Base-by-base conservation (phyloP, 2,113 vertebrate species). In the Chionis minor region DNA sequence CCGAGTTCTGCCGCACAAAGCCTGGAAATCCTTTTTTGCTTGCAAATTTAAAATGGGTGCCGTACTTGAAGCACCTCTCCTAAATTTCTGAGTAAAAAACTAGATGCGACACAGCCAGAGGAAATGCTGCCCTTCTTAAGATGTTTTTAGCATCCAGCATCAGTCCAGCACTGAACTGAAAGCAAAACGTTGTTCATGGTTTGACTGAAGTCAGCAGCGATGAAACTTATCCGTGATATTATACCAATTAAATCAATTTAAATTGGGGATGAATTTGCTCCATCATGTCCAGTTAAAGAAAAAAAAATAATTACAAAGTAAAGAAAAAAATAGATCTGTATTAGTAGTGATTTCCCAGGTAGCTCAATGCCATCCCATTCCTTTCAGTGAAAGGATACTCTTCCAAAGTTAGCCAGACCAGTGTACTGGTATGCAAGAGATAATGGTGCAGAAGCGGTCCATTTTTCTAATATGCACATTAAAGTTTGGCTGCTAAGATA, bases 331-430 rank as follows among this genome's bases (percentile, higher is more conserved):
- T 27, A 42, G 1, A 12, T 8, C 9, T 49, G 3, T 65, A 61
- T 52, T 49, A 52, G 32, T 33, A 71, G 19, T 52, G 19, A 86
- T 77, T 86, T 71, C 45, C 14, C n/a, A 74, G 32, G 9, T 47
- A 86, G 11, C 33, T 90, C 38, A 40, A 4, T 73, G 67, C 65
- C 35, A 52, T 49, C 33, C 35, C 27, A 8, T 73, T 89, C 51
- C 70, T 77, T 80, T 81, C 73, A 94, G 32, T 27, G 44, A 42
- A 62, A 79, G 58, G 71, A 20, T 86, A 23, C 14, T 72, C 62
- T 44, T 77, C 81, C 94, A 94, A 96, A 93, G 89, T 97, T 81
- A 96, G 67, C 59, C 89, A 74, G 84, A 49, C 16, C 28, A 56
- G 9, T 9, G 28, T 61, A 58, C 10, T 79, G 73, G 63, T 62